These are phyloP conservation scores for Drosophila limbata DNA, from an alignment of 2,888 invertebrate genomes.

Conservation along the genomic window DNA sequence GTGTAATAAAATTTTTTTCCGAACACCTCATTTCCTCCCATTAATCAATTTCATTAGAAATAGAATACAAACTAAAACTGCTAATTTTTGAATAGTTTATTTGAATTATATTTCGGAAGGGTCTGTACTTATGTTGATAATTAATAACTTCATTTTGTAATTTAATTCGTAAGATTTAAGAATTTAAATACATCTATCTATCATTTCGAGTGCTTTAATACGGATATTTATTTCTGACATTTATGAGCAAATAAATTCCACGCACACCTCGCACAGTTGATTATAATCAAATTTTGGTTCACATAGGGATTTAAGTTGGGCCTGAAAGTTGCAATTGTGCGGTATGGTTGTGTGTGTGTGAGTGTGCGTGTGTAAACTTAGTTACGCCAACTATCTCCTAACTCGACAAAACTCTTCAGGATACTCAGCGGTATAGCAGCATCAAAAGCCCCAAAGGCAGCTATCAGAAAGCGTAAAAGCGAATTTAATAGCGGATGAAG, in stretches of 20 bases:
- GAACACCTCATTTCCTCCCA: too few relatives aligned
- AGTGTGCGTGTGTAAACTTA: slow-evolving; percentile 47
- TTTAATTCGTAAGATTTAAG: neutral
- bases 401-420: slow-evolving; percentile 29
- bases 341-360: neutral
- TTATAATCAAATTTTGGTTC: slow-evolving; percentile 71
- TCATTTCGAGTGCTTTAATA: neutral
- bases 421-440: slow-evolving; percentile 14
- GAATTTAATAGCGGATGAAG: slow-evolving; percentile 59
- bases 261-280: slow-evolving; percentile 39
- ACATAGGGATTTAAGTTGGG: slow-evolving; percentile 39
- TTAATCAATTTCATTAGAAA: too few relatives aligned
- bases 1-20: too few relatives aligned
- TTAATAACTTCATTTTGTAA: neutral
- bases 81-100: too few relatives aligned
- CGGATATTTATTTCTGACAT: slow-evolving; percentile 37
- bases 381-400: slow-evolving; percentile 66
- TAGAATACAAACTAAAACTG: too few relatives aligned
- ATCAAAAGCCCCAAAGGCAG: slow-evolving; percentile 38
- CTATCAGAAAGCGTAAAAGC: slow-evolving; percentile 40
- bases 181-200: neutral
- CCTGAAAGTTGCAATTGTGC: slow-evolving; percentile 38
- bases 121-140: neutral
- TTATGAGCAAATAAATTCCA: slow-evolving; percentile 43
- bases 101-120: too few relatives aligned